Evolutionary conservation across 1,140 invertebrate genomes (phyloP).

Genomic region (Drosophila funebris): DNA sequence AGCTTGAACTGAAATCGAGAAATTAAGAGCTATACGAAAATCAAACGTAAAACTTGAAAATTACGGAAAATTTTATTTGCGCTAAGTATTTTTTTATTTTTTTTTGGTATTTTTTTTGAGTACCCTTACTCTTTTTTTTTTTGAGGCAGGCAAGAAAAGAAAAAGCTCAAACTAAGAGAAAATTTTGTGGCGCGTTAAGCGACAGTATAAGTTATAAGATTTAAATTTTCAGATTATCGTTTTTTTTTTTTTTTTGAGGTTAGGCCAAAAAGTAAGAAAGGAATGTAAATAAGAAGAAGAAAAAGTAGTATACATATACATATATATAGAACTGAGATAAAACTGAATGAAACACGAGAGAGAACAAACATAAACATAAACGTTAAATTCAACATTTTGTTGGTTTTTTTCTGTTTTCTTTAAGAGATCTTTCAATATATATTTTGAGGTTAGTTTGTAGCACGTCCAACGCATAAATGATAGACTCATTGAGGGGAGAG

Average conservation of each 20-base stretch:
- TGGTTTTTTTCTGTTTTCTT: constrained; percentile 44
- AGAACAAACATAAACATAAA: constrained; percentile 55
- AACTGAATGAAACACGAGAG: constrained; percentile 57
- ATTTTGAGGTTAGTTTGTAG: constrained; percentile 50
- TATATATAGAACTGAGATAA: constrained; percentile 49
- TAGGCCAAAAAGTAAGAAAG: constrained; percentile 31
- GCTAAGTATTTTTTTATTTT: constrained; percentile 32
- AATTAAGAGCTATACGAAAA: constrained; percentile 45
- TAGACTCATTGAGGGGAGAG: constrained; percentile 84
- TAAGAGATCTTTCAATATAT: constrained; percentile 35
- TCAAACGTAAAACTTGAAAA: constrained; percentile 45
- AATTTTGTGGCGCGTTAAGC: constrained; percentile 40
- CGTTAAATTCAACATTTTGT: constrained; percentile 60
- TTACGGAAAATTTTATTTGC: constrained; percentile 49
- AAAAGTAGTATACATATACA: not conserved
- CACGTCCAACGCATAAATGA: constrained; percentile 83
- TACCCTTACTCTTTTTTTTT: constrained; percentile 27
- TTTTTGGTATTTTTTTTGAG: constrained; percentile 21
- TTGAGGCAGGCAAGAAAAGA: constrained; percentile 79
- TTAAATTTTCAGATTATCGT: constrained; percentile 7
- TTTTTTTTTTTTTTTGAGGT: constrained; percentile 28
- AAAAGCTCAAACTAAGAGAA: constrained; percentile 82
- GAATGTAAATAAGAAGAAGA: not conserved
- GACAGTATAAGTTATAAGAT: constrained; percentile 39
- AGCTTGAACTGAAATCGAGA: constrained; percentile 25